Evolutionary conservation across 2,113 vertebrate genomes (phyloP).

Genomic region (Sprattus sprattus): DNA sequence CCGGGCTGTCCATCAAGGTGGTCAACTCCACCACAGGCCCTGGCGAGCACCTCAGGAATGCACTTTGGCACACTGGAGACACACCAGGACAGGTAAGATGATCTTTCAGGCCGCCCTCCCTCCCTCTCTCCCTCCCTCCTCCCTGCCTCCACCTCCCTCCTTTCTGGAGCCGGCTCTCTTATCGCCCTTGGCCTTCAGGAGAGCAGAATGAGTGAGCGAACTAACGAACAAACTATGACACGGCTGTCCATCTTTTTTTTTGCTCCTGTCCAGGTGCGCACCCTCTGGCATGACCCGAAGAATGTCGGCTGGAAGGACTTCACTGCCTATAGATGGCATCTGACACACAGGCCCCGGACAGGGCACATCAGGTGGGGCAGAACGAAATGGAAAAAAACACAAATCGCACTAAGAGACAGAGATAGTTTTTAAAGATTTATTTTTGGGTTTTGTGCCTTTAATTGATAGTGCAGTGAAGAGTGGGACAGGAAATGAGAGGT

Average conservation of each 20-base stretch:
- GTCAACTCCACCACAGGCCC: constrained; percentile 97
- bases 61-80: constrained; percentile 97
- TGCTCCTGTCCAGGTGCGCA: constrained; percentile 79
- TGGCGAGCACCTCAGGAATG: constrained; percentile 95
- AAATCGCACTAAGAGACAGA: not conserved
- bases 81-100: constrained; percentile 87
- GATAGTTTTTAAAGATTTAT: not conserved
- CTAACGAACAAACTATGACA: not conserved
- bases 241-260: not conserved
- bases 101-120: not conserved
- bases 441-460: too few relatives aligned
- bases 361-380: constrained; percentile 86
- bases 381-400: not conserved
- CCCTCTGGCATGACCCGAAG: constrained; percentile 96
- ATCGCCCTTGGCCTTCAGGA: not conserved
- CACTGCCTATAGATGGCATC: constrained; percentile 97
- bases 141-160: not conserved
- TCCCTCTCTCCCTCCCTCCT: not conserved
- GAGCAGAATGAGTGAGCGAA: not conserved
- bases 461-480: too few relatives aligned
- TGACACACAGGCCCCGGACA: constrained; percentile 95
- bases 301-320: constrained; percentile 98
- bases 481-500: too few relatives aligned
- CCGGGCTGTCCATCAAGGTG: constrained; percentile 95
- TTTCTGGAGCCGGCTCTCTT: not conserved